Base-by-base conservation (phyloP, 2,113 vertebrate species). In the Serilophus lunatus region DNA sequence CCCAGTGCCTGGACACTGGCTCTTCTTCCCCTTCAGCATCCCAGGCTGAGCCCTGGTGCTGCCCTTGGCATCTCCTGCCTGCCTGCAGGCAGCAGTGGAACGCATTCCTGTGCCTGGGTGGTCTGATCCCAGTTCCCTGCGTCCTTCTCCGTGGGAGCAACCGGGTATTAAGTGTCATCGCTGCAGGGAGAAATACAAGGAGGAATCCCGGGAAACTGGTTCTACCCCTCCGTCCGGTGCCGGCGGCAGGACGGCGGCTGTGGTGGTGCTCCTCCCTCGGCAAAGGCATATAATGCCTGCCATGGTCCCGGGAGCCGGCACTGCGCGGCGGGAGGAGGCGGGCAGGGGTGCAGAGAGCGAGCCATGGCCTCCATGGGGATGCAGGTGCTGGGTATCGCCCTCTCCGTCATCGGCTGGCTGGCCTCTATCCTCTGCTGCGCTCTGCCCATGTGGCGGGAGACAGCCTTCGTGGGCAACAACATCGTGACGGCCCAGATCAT, bases 381-480 rank as follows among this genome's bases (percentile, higher is more conserved):
- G 16, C 99, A 99, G 96, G 97, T 99, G 93, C 49, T 99, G 92
- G 99, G 98, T 75, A 98, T 99, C 1, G 96, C 97, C 33, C 97
- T 99, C 69, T 98, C 98, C 0, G 97, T 99, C 72, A 88, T 99
- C 64, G 99, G 99, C 78, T 99, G 99, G 99, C 33, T 98, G 74
- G 98, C 98, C 3, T 89, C 97, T 84, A 98, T 99, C 38, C 79
- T 99, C 42, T 97, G 97, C 96, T 99, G 99, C 3, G 65, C 98
- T 0, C 76, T 99, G 89, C 99, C 99, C 87, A 98, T 99, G 98
- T 99, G 99, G 99, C 97, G 96, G 3, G 99, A 99, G 95, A 98
- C 99, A 0, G 98, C 99, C 82, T 99, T 99, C 38, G 82, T 99
- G 3, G 99, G 99, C 13, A 98, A 95, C 96, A 99, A 98, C 97